Evolutionary conservation across 2,888 invertebrate species (phyloP).

Genomic region (Meliscaeva auricollis): DNA sequence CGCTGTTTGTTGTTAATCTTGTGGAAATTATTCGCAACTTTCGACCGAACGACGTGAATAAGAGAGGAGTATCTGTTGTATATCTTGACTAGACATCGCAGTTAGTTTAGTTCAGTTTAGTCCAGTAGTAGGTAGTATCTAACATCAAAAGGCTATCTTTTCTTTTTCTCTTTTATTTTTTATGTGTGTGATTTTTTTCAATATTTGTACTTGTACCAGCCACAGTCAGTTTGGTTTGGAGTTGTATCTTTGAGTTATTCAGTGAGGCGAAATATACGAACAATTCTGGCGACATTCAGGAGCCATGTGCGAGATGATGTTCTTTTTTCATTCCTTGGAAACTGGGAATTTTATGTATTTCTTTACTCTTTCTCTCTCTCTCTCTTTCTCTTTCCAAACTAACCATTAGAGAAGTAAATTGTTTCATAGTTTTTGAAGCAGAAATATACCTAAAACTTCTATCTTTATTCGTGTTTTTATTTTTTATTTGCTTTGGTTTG

Average conservation of each 20-base stretch:
- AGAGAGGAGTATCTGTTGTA: conserved; percentile 13
- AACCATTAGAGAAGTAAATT: background rate
- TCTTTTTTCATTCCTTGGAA: conserved; percentile 46
- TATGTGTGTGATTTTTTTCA: background rate
- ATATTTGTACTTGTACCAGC: background rate
- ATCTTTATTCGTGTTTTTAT: conserved; percentile 4
- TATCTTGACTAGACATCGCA: conserved; percentile 71
- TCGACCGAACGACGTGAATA: conserved; percentile 12
- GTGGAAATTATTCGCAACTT: conserved; percentile 73
- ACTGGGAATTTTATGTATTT: conserved; percentile 9
- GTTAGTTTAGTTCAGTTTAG: background rate
- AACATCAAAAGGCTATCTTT: conserved; percentile 45
- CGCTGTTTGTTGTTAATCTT: conserved; percentile 74
- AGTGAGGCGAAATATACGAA: conserved; percentile 63
- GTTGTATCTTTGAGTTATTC: conserved; percentile 55
- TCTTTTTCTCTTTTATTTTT: conserved; percentile 28
- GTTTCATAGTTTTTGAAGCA: conserved; percentile 19
- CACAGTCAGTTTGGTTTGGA: background rate
- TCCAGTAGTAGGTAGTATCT: conserved; percentile 26
- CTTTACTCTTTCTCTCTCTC: background rate
- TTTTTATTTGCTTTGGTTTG: conserved; percentile 5
- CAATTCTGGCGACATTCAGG: conserved; percentile 70
- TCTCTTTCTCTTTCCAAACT: background rate
- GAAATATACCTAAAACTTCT: background rate
- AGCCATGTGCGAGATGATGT: conserved; percentile 59